Conservation (phyloP, 37 sponge, comb jelly and placozoan genomes). For the Geodia barretti region DNA sequence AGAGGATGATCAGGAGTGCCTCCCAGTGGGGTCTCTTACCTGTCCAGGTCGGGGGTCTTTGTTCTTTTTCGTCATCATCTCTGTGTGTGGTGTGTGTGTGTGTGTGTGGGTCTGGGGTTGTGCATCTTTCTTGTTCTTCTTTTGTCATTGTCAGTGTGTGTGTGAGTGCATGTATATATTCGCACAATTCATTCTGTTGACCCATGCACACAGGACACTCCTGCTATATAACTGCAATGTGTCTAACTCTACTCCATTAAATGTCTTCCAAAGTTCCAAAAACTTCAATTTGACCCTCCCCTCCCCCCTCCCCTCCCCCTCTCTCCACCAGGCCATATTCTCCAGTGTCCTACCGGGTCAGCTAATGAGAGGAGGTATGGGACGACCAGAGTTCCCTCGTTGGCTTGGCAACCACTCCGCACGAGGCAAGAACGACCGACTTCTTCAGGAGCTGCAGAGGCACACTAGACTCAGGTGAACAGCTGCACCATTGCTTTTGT, state of each 20-base stretch:
- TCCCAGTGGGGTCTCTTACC: slow-evolving; percentile 83
- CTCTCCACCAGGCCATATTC: slow-evolving; percentile 69
- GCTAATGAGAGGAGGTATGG: slow-evolving; percentile 71
- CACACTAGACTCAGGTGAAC: slow-evolving; percentile 75
- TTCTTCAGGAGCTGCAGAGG: slow-evolving; percentile 70
- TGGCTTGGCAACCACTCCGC: slow-evolving; percentile 95
- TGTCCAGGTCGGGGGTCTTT: slow-evolving; percentile 44
- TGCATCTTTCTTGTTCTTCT: too few species aligned
- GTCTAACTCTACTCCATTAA: background rate
- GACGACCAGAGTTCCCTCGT: slow-evolving; percentile 81
- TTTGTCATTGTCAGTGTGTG: too few species aligned
- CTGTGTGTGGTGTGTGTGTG: too few species aligned
- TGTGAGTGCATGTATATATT: too few species aligned
- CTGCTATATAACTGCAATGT: too few species aligned
- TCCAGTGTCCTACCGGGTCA: slow-evolving; percentile 89
- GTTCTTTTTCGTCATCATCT: too few species aligned
- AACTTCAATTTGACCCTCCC: too few species aligned
- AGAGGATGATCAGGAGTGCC: slow-evolving; percentile 52
- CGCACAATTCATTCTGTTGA: too few species aligned
- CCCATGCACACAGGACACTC: too few species aligned
- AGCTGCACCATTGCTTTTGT: background rate
- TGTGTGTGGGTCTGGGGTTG: too few species aligned
- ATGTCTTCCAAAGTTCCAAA: too few species aligned
- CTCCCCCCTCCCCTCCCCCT: background rate
- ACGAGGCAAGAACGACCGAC: slow-evolving; percentile 38